phyloP scores from a whole-genome alignment of 2,797 vertebrate genomes.

The Mus minutoides region DNA sequence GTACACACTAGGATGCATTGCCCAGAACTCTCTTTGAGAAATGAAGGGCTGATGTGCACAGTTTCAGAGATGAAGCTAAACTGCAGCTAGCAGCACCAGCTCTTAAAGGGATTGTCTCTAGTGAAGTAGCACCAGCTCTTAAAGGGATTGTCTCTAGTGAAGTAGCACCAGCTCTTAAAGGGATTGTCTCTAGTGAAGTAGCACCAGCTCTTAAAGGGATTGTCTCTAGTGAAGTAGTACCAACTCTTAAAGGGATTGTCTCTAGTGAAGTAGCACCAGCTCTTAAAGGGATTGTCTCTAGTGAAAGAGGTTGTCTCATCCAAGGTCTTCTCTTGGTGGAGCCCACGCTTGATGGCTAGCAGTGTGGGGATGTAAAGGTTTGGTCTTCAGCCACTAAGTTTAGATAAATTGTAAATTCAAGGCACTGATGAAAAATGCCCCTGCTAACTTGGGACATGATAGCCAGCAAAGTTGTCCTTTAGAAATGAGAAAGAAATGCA shows the following conservation, averaged over 20 bases:
- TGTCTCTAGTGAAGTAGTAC: not conserved
- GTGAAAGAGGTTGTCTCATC: not conserved
- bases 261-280: not conserved
- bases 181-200: not conserved
- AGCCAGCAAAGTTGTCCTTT: not conserved
- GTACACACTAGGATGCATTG: not conserved
- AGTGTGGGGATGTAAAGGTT: not conserved
- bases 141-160: not conserved
- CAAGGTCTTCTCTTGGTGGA: not conserved
- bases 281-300: not conserved
- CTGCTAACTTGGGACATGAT: not conserved
- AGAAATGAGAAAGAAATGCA: not conserved
- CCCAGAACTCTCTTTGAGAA: not conserved
- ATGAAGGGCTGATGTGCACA: not conserved
- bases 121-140: no score
- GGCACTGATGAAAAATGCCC: not conserved
- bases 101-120: not conserved
- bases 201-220: no score
- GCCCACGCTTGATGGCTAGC: not conserved
- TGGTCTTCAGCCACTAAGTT: not conserved
- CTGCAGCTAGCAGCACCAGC: not conserved
- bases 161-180: no score
- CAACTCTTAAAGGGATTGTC: not conserved
- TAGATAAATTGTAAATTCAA: conserved; percentile 5
- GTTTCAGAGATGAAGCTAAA: not conserved